Evolutionary conservation across 2,888 invertebrate genomes (phyloP), one percentile per base, ranked within the genome.

Genomic region (Scaptomyza polygonia): DNA sequence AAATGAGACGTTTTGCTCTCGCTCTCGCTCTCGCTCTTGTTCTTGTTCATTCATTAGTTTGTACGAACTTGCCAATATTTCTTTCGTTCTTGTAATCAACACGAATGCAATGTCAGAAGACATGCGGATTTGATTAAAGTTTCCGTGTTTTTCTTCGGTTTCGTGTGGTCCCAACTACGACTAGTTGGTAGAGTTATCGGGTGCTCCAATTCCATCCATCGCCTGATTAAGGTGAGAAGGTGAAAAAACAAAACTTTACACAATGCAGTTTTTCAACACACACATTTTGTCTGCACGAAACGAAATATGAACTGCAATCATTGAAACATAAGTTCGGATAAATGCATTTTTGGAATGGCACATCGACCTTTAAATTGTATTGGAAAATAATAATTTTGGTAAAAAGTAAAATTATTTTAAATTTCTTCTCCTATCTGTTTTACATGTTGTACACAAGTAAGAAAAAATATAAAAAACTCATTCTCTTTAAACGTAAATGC

Each of bases 1-100:
- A 78, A 82, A 82, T 79, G 86, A 82, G 86, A 73, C 83, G 73
- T 73, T 63, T 69, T 78, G 45, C 42, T 65, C 62, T 59, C 42
- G 43, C 51, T 40, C 12, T 52, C 32, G 25, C 12, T 55, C 14
- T 21, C 11, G 29, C 34, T 43, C 42, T 36, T 7, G 45, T 52
- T 34, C 14, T 34, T 27, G 25, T 34, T 25, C 21, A 36, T n/a
- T 8, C 39, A 7, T 44, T 9, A 9, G 8, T 25, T 29, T 5
- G 12, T 16, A 39, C 54, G 29, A 43, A 52, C 43, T 40, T 56
- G 42, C 42, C 48, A 34, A 52, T 67, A 64, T 55, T 47, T 59
- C 59, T 57, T 12, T 36, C 59, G 54, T 4, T 32, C 49, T 51
- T 64, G 30, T 53, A 42, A 32, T 25, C 30, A 51, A 32, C 67